Conservation (phyloP, 2,113 vertebrate species). For the Scolopax mira region DNA sequence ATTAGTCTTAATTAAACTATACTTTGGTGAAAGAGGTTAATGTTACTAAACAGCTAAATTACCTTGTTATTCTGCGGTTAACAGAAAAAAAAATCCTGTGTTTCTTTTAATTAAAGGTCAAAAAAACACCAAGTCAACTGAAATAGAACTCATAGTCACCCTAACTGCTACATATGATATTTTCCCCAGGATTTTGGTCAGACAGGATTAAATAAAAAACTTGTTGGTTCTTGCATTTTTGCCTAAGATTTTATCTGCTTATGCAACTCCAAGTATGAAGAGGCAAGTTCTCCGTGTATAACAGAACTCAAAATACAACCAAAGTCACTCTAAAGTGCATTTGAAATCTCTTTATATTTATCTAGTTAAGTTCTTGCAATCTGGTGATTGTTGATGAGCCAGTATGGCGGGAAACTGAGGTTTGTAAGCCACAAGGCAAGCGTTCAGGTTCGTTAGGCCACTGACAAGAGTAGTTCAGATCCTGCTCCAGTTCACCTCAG, state of each 20-base stretch:
- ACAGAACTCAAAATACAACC: neutral
- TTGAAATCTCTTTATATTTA: neutral
- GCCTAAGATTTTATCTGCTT: neutral
- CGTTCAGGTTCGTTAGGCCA: too few relatives aligned
- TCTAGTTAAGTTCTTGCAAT: neutral
- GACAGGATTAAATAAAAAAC: neutral
- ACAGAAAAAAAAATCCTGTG: neutral
- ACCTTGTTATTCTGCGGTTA: conserved; percentile 50
- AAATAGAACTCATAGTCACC: neutral
- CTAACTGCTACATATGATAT: neutral
- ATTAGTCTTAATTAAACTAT: conserved; percentile 57
- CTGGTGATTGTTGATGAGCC: neutral
- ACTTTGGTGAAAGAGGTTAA: conserved; percentile 31
- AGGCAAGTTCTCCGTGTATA: neutral
- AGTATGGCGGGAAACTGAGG: neutral
- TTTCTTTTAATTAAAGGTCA: conserved; percentile 65
- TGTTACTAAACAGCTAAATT: conserved; percentile 19
- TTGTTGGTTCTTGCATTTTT: neutral
- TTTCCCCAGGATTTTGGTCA: neutral
- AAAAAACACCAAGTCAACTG: conserved; percentile 22
- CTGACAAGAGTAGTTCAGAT: neutral
- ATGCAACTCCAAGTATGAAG: neutral
- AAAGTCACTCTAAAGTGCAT: neutral
- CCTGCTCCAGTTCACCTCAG: neutral
- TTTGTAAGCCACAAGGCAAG: fast-evolving